phyloP scores from a whole-genome alignment of 2,888 invertebrate species.

The Spisula subtruncata region DNA sequence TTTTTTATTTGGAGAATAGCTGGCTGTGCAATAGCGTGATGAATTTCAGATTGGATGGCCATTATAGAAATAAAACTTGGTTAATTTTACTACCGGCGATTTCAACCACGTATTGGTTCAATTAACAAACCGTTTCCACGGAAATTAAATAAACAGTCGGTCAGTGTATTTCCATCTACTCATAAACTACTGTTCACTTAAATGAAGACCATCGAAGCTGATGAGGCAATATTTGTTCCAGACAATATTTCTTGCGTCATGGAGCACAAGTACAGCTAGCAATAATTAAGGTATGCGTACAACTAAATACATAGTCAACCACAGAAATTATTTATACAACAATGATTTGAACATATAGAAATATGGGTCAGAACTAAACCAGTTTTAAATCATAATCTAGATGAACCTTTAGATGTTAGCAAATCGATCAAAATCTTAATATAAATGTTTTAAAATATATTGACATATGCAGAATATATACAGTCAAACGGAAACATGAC shows the following conservation, averaged over 20 bases:
- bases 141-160: constrained; percentile 4
- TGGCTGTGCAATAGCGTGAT: neutral
- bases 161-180: neutral
- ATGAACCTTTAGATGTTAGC: too few relatives aligned
- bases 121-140: neutral
- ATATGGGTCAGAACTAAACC: too few relatives aligned
- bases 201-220: constrained; percentile 4
- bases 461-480: too few relatives aligned
- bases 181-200: neutral
- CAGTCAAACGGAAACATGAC: too few relatives aligned
- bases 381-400: too few relatives aligned
- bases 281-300: neutral
- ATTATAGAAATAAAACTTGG: constrained; percentile 5
- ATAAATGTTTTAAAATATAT: too few relatives aligned
- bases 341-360: neutral
- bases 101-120: too few relatives aligned
- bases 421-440: too few relatives aligned
- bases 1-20: neutral
- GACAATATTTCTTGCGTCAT: neutral
- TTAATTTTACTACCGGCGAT: neutral
- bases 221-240: constrained; percentile 28
- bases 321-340: neutral
- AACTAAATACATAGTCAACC: neutral
- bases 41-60: constrained; percentile 8
- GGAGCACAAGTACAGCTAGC: neutral